Evolutionary conservation across 2,113 vertebrate species (phyloP).

Genomic region (Pachycephala philippinensis): DNA sequence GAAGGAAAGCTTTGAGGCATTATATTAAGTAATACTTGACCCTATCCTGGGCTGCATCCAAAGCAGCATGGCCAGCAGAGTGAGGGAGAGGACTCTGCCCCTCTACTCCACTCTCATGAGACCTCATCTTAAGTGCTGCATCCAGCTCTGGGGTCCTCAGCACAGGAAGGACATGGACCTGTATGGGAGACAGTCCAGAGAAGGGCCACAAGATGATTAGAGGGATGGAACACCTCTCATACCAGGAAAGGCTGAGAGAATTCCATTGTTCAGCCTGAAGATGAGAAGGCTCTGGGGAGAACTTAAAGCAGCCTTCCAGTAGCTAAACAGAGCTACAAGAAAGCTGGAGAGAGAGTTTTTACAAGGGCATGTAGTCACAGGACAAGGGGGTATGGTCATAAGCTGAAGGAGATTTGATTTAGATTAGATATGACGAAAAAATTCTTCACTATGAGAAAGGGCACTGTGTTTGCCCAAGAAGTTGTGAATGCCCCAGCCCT

Average conservation of each 20-base stretch:
- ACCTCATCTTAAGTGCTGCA: neutral
- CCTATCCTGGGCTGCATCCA: neutral
- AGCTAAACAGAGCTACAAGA: neutral
- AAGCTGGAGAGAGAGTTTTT: neutral
- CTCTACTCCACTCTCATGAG: neutral
- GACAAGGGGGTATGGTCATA: neutral
- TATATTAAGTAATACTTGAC: neutral
- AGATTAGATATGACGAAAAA: neutral
- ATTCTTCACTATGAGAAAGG: neutral
- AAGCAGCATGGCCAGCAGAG: neutral
- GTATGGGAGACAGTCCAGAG: neutral
- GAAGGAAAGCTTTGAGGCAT: neutral
- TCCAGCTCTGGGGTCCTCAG: neutral
- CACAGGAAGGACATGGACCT: neutral
- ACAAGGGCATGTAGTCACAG: neutral
- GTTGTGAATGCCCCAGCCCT: neutral
- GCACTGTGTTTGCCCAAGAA: neutral
- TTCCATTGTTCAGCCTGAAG: neutral
- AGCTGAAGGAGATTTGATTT: neutral
- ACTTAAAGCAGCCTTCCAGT: neutral
- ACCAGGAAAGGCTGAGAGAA: neutral
- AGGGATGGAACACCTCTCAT: neutral
- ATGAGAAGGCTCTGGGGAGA: neutral
- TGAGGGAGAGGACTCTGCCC: fast-evolving
- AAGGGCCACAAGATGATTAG: neutral